Evolutionary conservation across 2,797 vertebrate species (phyloP).

Genomic region (Helostoma temminkii): DNA sequence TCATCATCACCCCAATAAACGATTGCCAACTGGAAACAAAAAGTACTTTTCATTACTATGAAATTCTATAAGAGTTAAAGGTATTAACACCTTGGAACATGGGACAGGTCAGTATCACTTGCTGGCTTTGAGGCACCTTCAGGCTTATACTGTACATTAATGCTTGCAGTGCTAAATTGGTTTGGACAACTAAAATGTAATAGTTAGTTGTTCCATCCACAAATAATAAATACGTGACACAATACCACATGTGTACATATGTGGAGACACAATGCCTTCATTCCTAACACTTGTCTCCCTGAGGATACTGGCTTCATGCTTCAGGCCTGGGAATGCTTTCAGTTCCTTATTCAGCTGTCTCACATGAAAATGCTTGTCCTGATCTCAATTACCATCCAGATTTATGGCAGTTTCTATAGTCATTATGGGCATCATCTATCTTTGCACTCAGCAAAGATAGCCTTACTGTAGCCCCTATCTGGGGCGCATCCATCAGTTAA

Average conservation of each 20-base stretch:
- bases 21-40: too few species aligned
- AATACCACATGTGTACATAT: not conserved
- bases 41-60: too few species aligned
- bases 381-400: constrained; percentile 49
- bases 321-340: constrained; percentile 31
- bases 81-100: too few species aligned
- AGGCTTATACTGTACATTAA: too few species aligned
- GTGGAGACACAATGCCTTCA: constrained; percentile 7
- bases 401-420: constrained; percentile 59
- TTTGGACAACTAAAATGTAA: not conserved
- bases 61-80: too few species aligned
- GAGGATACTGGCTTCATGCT: constrained; percentile 23
- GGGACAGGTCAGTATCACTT: not conserved
- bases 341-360: constrained; percentile 47
- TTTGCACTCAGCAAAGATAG: constrained; percentile 50
- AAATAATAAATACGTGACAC: not conserved
- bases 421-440: constrained; percentile 39
- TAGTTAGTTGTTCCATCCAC: too few species aligned
- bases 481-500: constrained; percentile 56
- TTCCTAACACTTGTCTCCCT: constrained; percentile 7
- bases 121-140: too few species aligned
- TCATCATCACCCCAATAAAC: too few species aligned
- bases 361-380: constrained; percentile 50
- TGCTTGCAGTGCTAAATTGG: not conserved
- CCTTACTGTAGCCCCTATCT: constrained; percentile 58